Percentiles rank a stretch among this genome's conserved stretches.
Conservation (phyloP, 2,797 vertebrate species). For the Fringilla coelebs region DNA sequence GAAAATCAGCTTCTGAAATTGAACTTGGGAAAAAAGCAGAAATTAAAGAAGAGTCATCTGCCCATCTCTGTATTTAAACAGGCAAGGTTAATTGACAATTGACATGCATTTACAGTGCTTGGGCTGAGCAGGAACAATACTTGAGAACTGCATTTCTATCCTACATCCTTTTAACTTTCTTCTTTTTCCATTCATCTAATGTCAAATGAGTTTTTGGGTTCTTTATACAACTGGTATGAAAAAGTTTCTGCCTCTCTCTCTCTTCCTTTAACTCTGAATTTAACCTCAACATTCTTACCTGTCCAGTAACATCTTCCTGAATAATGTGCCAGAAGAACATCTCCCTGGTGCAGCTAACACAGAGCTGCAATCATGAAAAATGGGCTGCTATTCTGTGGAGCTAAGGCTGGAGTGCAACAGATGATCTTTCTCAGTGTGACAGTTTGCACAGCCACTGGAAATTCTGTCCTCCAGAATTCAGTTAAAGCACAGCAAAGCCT, state of each 20-base stretch:
- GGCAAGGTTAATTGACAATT: constrained; percentile 60
- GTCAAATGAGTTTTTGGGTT: neutral
- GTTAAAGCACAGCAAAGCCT: neutral
- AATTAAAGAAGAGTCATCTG: constrained; percentile 52
- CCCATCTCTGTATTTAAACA: constrained; percentile 58
- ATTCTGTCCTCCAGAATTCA: constrained; percentile 10
- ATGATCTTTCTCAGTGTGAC: constrained; percentile 30
- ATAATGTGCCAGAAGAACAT: constrained; percentile 10
- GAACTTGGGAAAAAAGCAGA: neutral
- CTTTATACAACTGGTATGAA: neutral
- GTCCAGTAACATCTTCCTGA: neutral
- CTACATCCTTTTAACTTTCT: neutral
- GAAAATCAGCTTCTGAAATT: constrained; percentile 33
- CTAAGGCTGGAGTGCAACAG: neutral
- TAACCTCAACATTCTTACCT: constrained; percentile 16
- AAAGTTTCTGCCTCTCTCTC: constrained; percentile 8
- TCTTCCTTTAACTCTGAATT: constrained; percentile 4
- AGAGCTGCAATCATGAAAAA: constrained; percentile 37
- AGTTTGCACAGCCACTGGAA: constrained; percentile 25
- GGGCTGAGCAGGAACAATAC: constrained; percentile 38
- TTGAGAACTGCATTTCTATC: neutral
- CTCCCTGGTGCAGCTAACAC: neutral
- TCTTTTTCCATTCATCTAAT: neutral
- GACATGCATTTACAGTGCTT: constrained; percentile 45
- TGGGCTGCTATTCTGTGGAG: neutral